Evolutionary conservation across 2,113 vertebrate species (phyloP), one percentile per base, ranked within the genome.

Genomic region (Stictonetta naevosa): DNA sequence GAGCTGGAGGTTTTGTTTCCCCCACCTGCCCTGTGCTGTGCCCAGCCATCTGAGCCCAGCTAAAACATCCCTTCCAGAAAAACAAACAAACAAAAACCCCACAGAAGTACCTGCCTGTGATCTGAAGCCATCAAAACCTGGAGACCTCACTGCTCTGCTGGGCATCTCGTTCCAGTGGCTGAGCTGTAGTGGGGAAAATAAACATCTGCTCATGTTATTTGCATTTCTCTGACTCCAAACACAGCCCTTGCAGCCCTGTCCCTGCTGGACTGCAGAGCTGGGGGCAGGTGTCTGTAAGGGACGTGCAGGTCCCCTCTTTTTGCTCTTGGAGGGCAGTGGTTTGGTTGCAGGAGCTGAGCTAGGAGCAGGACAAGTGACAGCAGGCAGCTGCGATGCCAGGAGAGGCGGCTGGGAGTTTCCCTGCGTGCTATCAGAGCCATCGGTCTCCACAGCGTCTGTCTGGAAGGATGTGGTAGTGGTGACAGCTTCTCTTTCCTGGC

Each of bases 271-370:
- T 9, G 4, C 44, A 4, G 9, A 31, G n/a, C 23, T 11, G 14
- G 38, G 26, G 46, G 31, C 46, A 82, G 10, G 25, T 60, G 53
- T 40, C 58, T 59, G 31, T 63, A 22, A 9, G 8, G 58, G 52
- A 60, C 64, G 23, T 8, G 8, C 28, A 40, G 33, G 56, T 40
- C 40, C 28, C 44, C 7, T 26, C 38, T 11, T 22, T 66, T 90
- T 1, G 0, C n/a, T 21, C 8, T 73, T 80, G 31, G n/a, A 64
- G 14, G 44, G 13, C 11, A 34, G 9, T 0, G 0, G 0, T 53
- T 79, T 62, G 52, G 28, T 28, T 60, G 25, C 16, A 34, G 34
- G 40, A 58, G 7, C 21, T 3, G 4, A 34, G 55, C 1, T 11
- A 33, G 56, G 44, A 42, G 5, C 12, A n/a, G 20, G 34, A 42